Percentiles rank a stretch among this genome's conserved stretches.
Conservation (phyloP, 2,113 vertebrate genomes). For the Xiphophorus hellerii region DNA sequence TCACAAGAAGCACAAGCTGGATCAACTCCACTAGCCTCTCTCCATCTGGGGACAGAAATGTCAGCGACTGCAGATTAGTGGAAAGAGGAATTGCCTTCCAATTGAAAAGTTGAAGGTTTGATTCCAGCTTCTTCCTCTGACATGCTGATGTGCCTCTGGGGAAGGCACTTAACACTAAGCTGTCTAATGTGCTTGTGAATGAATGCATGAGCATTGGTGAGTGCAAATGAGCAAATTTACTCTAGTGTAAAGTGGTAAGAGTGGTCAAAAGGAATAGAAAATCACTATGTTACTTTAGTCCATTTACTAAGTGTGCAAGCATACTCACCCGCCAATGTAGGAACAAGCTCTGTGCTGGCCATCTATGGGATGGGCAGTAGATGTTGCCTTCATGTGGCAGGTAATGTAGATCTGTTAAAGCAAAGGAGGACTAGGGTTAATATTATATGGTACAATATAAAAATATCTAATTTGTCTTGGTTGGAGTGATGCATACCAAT, state of each 20-base stretch:
- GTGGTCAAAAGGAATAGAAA: no score
- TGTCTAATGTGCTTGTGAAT: no score
- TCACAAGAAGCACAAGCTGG: slow-evolving; percentile 62
- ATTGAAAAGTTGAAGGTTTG: no score
- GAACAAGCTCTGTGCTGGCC: slow-evolving; percentile 68
- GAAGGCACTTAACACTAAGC: no score
- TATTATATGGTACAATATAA: neutral
- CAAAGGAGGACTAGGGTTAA: neutral
- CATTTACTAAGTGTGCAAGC: neutral
- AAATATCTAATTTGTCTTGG: neutral
- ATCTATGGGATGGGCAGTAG: slow-evolving; percentile 1
- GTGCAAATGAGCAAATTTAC: no score
- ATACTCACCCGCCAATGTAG: slow-evolving; percentile 57
- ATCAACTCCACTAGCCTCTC: slow-evolving; percentile 52
- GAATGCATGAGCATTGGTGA: no score
- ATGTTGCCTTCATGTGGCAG: slow-evolving; percentile 71
- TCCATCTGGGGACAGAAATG: slow-evolving; percentile 57
- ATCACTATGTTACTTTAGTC: no score
- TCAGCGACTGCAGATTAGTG: neutral
- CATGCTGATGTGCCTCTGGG: no score
- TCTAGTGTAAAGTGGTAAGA: no score
- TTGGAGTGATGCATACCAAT: slow-evolving; percentile 25
- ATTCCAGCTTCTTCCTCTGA: no score
- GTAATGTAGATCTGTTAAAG: slow-evolving; percentile 73
- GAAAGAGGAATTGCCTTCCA: no score